These are phyloP conservation scores for Cladopsammia gracilis DNA, from an alignment of 64 coral and sea anemone genomes.

Conservation along the genomic window DNA sequence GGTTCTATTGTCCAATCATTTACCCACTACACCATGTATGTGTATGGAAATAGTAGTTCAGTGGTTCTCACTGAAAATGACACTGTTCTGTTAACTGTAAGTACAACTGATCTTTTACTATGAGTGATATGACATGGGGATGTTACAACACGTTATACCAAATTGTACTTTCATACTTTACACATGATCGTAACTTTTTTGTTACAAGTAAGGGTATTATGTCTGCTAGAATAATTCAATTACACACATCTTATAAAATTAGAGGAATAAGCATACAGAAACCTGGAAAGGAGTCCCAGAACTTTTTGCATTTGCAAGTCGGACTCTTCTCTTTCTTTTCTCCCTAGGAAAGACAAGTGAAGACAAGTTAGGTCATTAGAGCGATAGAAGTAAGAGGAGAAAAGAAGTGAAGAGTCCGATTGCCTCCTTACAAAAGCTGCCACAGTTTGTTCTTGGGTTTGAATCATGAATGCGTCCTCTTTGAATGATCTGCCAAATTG, in stretches of 20 bases:
- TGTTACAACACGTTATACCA: too few species aligned
- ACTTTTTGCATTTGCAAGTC: conserved; percentile 47
- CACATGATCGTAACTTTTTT: not conserved
- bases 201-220: not conserved
- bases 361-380: conserved; percentile 30
- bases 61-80: too few species aligned
- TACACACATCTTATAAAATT: not conserved
- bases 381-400: conserved; percentile 27
- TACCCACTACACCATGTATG: too few species aligned
- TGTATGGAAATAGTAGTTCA: too few species aligned
- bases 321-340: conserved; percentile 60
- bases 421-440: conserved; percentile 48
- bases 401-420: conserved; percentile 61
- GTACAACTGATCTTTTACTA: too few species aligned
- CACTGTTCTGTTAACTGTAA: too few species aligned
- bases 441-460: conserved; percentile 38
- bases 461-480: conserved; percentile 4
- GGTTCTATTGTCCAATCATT: too few species aligned
- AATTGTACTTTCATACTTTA: not conserved
- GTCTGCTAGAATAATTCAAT: not conserved
- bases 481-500: conserved; percentile 49
- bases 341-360: conserved; percentile 60
- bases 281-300: conserved; percentile 46
- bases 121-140: too few species aligned
- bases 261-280: conserved; percentile 27